Percentiles rank a stretch among this genome's conserved stretches.
These are phyloP conservation scores for Polyodon spathula DNA, from an alignment of 2,113 vertebrate genomes.

Conservation along the genomic window DNA sequence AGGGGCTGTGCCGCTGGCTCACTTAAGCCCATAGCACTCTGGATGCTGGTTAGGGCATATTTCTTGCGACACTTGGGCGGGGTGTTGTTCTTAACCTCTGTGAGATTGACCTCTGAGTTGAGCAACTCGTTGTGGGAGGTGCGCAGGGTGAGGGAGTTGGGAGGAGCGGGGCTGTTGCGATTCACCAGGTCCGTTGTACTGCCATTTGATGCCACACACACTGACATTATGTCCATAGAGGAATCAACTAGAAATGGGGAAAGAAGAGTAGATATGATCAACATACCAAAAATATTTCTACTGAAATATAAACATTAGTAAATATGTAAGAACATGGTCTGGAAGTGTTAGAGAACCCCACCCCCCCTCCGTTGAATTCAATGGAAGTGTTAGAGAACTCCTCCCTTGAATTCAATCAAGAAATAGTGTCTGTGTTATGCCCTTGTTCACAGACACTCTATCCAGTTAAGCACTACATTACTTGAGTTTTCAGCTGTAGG, in stretches of 20 bases:
- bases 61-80: constrained; percentile 86
- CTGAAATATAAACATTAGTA: too few relatives aligned
- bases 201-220: constrained; percentile 78
- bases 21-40: constrained; percentile 78
- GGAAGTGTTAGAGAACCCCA: too few relatives aligned
- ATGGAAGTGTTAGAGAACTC: too few relatives aligned
- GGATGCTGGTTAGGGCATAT: constrained; percentile 77
- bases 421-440: too few relatives aligned
- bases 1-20: constrained; percentile 64
- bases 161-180: constrained; percentile 66
- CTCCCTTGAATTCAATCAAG: too few relatives aligned
- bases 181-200: constrained; percentile 69
- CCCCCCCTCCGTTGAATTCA: too few relatives aligned
- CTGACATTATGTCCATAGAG: constrained; percentile 63
- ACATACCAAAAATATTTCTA: fast-evolving
- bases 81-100: constrained; percentile 67
- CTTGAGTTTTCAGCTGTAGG: too few relatives aligned
- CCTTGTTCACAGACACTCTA: too few relatives aligned
- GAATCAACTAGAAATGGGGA: constrained; percentile 51
- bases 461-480: too few relatives aligned
- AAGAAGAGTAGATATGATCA: neutral
- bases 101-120: constrained; percentile 75
- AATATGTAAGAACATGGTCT: too few relatives aligned
- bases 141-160: constrained; percentile 81
- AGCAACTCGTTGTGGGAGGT: constrained; percentile 90